phyloP scores from a whole-genome alignment of 2,113 vertebrate genomes.

The Strigops habroptila region DNA sequence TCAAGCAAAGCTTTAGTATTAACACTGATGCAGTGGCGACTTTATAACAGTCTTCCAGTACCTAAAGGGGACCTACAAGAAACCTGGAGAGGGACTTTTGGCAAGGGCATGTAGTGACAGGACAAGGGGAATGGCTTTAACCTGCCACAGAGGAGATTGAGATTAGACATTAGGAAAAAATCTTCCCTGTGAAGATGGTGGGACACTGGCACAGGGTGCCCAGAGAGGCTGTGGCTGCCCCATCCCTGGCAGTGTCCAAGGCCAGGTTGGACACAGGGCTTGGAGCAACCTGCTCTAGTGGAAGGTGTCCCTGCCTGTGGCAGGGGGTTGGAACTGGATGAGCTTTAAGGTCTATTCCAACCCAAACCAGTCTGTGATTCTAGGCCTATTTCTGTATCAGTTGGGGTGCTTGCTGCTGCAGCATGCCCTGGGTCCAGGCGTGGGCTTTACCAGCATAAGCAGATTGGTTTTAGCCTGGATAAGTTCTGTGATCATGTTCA shows the following conservation, averaged over 20 bases:
- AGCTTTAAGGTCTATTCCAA: neutral
- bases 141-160: neutral
- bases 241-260: neutral
- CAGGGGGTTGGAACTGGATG: neutral
- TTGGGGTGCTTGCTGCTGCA: neutral
- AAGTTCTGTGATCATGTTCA: neutral
- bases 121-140: neutral
- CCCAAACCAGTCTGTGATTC: neutral
- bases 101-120: neutral
- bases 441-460: neutral
- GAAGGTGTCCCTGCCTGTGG: neutral
- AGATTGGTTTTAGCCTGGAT: neutral
- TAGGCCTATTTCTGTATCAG: fast-evolving
- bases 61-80: neutral
- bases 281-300: neutral
- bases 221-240: neutral
- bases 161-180: neutral
- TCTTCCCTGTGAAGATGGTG: neutral
- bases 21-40: neutral
- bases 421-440: fast-evolving
- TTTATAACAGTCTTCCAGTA: neutral
- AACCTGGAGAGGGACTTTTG: neutral
- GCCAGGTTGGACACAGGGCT: neutral
- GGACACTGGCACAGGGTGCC: neutral
- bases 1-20: neutral